Percentiles rank a stretch among this genome's conserved stretches.
Conservation (phyloP, 2,797 vertebrate genomes). For the Strix occidentalis region DNA sequence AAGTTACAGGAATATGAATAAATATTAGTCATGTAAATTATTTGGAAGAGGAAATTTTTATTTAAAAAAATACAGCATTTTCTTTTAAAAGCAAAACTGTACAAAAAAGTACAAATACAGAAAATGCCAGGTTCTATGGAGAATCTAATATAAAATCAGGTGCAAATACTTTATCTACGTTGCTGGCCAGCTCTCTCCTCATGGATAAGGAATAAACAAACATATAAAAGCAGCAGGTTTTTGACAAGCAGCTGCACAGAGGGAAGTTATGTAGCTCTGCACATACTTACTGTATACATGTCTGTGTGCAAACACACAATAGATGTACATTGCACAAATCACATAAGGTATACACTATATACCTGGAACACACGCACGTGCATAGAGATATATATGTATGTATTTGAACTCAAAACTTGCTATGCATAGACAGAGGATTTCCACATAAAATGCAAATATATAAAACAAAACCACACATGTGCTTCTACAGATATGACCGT, state of each 20-base stretch:
- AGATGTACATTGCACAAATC: neutral
- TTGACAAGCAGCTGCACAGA: conserved; percentile 43
- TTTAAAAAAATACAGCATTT: neutral
- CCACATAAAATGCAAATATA: neutral
- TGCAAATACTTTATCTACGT: neutral
- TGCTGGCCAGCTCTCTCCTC: conserved; percentile 1
- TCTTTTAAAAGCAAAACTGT: neutral
- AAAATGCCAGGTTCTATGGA: conserved; percentile 14
- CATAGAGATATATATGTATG: neutral
- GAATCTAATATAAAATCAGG: conserved; percentile 7
- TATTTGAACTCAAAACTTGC: neutral
- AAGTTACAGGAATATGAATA: conserved; percentile 50
- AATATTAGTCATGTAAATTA: conserved; percentile 31
- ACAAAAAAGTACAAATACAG: neutral
- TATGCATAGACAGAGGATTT: neutral
- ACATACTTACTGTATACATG: neutral
- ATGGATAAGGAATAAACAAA: conserved; percentile 23
- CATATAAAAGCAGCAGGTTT: conserved; percentile 54
- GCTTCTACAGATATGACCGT: neutral
- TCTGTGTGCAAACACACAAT: neutral
- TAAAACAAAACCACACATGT: neutral
- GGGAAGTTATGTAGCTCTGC: conserved; percentile 13
- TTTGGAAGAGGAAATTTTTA: neutral
- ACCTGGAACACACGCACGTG: neutral
- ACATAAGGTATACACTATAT: neutral